Evolutionary conservation across 2,888 invertebrate genomes (phyloP).

Genomic region (Cantharis flavilabris): DNA sequence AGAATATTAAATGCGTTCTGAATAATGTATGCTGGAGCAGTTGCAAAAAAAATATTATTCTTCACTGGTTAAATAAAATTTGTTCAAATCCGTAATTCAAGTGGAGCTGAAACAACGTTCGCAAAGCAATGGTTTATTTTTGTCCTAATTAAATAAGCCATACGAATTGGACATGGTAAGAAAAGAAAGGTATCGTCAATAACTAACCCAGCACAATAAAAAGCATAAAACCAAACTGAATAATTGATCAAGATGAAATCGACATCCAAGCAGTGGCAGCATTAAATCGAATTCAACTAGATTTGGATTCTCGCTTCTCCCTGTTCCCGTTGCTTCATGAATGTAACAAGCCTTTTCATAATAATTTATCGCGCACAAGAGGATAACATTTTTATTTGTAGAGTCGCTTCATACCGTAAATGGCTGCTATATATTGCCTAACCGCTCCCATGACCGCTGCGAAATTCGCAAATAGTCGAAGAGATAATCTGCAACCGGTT

Average conservation of each 20-base stretch:
- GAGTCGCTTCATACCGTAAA: conserved; percentile 49
- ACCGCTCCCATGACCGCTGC: conserved; percentile 39
- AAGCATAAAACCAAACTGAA: not conserved
- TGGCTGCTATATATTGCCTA: conserved; percentile 48
- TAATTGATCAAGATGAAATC: conserved; percentile 8
- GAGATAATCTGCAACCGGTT: conserved; percentile 40
- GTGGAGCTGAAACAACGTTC: not conserved
- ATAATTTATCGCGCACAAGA: conserved; percentile 49
- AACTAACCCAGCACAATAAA: not conserved
- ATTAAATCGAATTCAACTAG: conserved; percentile 36
- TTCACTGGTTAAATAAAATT: not conserved
- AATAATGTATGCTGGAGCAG: not conserved
- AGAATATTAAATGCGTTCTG: not conserved
- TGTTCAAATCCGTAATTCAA: not conserved
- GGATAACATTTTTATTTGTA: conserved; percentile 52
- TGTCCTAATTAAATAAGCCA: not conserved
- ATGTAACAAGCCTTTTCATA: conserved; percentile 49
- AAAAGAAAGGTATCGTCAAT: not conserved
- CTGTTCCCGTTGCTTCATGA: conserved; percentile 29
- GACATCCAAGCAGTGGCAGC: conserved; percentile 14
- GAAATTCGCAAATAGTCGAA: conserved; percentile 46
- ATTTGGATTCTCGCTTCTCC: conserved; percentile 34
- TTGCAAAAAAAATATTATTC: not conserved
- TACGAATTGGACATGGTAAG: not conserved
- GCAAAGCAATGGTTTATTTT: not conserved